phyloP scores from a whole-genome alignment of 1,140 invertebrate genomes.

The Diploscapter pachys region DNA sequence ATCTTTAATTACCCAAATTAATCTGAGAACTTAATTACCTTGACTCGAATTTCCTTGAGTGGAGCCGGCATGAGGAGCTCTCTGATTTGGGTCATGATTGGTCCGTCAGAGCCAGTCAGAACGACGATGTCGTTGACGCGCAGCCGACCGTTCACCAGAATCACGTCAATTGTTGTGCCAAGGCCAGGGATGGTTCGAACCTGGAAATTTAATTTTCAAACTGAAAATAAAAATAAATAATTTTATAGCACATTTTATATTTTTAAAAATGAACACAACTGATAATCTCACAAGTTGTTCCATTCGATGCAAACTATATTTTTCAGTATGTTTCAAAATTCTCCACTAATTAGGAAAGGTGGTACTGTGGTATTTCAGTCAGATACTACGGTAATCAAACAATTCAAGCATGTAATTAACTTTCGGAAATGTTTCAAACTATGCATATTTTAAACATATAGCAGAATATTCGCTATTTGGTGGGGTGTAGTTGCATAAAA shows the following conservation, averaged over 20 bases:
- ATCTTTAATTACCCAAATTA: too few relatives aligned
- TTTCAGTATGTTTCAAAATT: background rate
- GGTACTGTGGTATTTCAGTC: too few relatives aligned
- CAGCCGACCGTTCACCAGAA: conserved; percentile 90
- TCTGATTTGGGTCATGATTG: conserved; percentile 93
- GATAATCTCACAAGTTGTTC: background rate
- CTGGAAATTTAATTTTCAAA: conserved; percentile 38
- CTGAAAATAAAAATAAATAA: background rate
- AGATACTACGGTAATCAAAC: too few relatives aligned
- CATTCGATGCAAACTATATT: background rate
- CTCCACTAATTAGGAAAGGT: background rate
- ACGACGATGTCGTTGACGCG: conserved; percentile 89
- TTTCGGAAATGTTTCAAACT: too few relatives aligned
- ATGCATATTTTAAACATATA: too few relatives aligned
- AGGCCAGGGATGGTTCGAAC: conserved; percentile 95
- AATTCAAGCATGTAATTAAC: too few relatives aligned
- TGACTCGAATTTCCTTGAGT: conserved; percentile 92
- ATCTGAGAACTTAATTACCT: conserved; percentile 66
- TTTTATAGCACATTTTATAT: background rate
- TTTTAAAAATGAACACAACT: too few relatives aligned
- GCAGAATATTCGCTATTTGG: too few relatives aligned
- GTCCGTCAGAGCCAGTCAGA: conserved; percentile 92
- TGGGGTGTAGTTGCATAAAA: too few relatives aligned
- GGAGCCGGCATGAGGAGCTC: conserved; percentile 95
- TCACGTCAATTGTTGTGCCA: conserved; percentile 97